Conservation (phyloP, 2,113 vertebrate species). For the Oncorhynchus kisutch region DNA sequence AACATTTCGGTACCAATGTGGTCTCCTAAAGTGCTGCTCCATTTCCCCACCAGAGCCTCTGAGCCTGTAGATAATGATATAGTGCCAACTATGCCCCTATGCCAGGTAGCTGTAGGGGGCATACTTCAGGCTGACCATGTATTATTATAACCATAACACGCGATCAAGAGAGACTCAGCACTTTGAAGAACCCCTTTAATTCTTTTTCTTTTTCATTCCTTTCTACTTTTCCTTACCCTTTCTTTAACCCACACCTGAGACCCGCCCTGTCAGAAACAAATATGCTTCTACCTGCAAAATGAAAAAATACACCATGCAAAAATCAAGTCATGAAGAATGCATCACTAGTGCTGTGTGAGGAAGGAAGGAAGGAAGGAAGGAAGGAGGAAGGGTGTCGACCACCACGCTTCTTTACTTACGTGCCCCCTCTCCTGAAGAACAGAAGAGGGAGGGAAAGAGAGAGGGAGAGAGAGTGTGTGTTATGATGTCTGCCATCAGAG, state of each 20-base stretch:
- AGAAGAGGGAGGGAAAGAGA: too few species aligned
- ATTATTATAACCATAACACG: constrained; percentile 48
- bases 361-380: constrained; percentile 8
- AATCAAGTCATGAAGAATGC: constrained; percentile 71
- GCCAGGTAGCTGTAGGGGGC: not conserved
- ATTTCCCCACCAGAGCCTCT: not conserved
- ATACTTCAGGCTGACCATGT: constrained; percentile 46
- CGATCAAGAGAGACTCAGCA: constrained; percentile 64
- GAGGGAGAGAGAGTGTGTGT: too few species aligned
- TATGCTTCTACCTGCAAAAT: constrained; percentile 75
- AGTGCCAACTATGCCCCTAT: not conserved
- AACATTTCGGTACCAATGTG: too few species aligned
- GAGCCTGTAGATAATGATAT: not conserved
- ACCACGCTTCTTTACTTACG: constrained; percentile 23
- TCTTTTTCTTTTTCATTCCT: constrained; percentile 9
- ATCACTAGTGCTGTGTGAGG: constrained; percentile 44
- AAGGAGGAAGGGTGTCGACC: constrained; percentile 41
- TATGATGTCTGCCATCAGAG: not conserved
- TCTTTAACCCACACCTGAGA: constrained; percentile 53
- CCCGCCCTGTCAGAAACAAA: constrained; percentile 40
- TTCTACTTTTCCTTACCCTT: constrained; percentile 20
- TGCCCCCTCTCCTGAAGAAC: constrained; percentile 17
- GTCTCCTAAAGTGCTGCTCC: too few species aligned
- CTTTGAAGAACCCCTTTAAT: constrained; percentile 56
- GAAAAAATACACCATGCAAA: constrained; percentile 64